These are phyloP conservation scores for Mystacornis crossleyi DNA, from an alignment of 2,113 vertebrate species.

Conservation along the genomic window DNA sequence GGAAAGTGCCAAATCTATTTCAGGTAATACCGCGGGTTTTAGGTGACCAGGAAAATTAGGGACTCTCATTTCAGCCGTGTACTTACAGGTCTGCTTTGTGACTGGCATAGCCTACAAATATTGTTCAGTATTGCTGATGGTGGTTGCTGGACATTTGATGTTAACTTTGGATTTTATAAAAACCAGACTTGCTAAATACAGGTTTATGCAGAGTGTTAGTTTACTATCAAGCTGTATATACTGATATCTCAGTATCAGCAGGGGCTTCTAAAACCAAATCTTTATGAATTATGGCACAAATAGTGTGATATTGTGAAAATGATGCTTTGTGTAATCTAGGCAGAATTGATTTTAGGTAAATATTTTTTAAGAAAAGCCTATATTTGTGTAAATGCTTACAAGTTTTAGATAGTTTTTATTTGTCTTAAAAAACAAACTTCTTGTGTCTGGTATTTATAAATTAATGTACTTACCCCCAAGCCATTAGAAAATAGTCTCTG, in stretches of 20 bases:
- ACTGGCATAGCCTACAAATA: background rate
- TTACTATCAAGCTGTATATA: background rate
- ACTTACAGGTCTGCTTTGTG: background rate
- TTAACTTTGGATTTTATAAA: background rate
- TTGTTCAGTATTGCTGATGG: background rate
- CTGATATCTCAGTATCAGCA: background rate
- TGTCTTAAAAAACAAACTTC: background rate
- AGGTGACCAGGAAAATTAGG: background rate
- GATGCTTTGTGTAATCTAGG: background rate
- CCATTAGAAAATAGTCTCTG: background rate
- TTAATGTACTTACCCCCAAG: background rate
- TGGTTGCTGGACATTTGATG: background rate
- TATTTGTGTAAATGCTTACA: background rate
- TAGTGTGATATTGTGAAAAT: background rate
- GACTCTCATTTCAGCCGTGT: background rate
- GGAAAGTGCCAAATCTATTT: conserved; percentile 88
- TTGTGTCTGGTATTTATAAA: background rate
- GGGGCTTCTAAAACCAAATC: background rate
- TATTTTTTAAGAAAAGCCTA: fast-evolving
- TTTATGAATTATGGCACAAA: background rate
- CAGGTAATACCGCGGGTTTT: conserved; percentile 67
- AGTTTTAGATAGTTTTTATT: background rate
- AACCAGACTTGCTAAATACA: background rate
- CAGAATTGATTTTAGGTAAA: background rate
- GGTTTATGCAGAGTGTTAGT: background rate